A percentile compares a stretch with the other conserved stretches of the same genome.
Evolutionary conservation across 2,113 vertebrate species (phyloP).

Genomic region (Copsychus sechellarum): DNA sequence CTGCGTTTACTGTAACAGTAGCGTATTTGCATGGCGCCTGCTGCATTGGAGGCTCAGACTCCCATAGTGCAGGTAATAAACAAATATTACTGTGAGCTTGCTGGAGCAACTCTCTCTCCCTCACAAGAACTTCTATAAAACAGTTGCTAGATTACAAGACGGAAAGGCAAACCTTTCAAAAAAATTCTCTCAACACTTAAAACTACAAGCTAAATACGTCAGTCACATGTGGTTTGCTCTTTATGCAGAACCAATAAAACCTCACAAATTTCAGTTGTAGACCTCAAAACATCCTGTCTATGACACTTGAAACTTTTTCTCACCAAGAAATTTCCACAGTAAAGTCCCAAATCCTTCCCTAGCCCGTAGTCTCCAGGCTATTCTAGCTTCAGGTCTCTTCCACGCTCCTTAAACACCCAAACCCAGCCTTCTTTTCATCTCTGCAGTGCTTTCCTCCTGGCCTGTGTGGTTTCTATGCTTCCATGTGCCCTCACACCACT

Average conservation of each 20-base stretch:
- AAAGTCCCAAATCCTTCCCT: not conserved
- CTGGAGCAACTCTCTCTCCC: not conserved
- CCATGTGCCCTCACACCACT: not conserved
- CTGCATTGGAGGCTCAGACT: constrained; percentile 2
- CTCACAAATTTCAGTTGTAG: not conserved
- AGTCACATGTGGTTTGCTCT: not conserved
- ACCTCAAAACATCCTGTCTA: not conserved
- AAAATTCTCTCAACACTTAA: not conserved
- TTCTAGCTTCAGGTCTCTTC: not conserved
- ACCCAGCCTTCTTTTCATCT: not conserved
- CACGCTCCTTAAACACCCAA: not conserved
- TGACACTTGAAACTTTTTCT: not conserved
- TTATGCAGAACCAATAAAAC: not conserved
- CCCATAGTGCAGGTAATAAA: constrained; percentile 24
- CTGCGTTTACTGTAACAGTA: not conserved
- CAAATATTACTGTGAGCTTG: constrained; percentile 13
- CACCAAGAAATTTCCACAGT: not conserved
- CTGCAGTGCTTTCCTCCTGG: not conserved
- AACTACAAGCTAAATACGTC: not conserved
- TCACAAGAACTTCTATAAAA: constrained; percentile 22
- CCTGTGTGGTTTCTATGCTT: not conserved
- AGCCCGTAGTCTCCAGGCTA: not conserved
- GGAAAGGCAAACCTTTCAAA: not conserved
- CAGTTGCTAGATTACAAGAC: not conserved
- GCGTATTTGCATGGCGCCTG: not conserved